Evolutionary conservation across 2,888 invertebrate genomes (phyloP).

Genomic region (Drosophila falleni): DNA sequence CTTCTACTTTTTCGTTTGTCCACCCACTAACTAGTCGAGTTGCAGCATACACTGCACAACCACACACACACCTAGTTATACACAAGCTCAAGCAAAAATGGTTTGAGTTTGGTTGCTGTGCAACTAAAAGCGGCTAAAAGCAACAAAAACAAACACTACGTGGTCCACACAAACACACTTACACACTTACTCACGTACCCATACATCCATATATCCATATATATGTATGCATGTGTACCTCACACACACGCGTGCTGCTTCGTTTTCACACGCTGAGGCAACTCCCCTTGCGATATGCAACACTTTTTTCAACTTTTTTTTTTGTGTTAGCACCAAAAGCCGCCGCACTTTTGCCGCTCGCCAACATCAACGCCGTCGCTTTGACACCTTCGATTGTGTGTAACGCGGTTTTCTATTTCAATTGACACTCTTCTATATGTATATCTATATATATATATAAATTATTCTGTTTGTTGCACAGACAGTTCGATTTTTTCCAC

Average conservation of each 20-base stretch:
- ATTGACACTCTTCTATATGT: conserved; percentile 63
- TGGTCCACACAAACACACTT: conserved; percentile 32
- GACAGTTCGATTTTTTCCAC: conserved; percentile 4
- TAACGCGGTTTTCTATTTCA: conserved; percentile 79
- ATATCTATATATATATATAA: conserved; percentile 1
- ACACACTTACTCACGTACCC: not conserved
- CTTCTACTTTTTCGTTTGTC: conserved; percentile 63
- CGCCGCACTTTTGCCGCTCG: conserved; percentile 69
- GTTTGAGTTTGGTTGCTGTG: conserved; percentile 32
- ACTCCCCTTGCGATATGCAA: conserved; percentile 80
- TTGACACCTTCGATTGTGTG: conserved; percentile 77
- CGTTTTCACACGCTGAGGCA: conserved; percentile 73
- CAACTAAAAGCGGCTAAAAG: conserved; percentile 48
- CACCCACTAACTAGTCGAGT: conserved; percentile 74
- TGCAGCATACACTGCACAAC: conserved; percentile 24
- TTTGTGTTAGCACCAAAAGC: conserved; percentile 69
- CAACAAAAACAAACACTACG: conserved; percentile 43
- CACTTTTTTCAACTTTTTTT: conserved; percentile 49
- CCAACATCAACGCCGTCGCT: conserved; percentile 63
- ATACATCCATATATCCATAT: not conserved
- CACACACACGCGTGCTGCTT: conserved; percentile 18
- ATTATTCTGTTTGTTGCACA: conserved; percentile 21
- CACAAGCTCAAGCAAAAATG: conserved; percentile 30
- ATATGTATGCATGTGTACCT: not conserved
- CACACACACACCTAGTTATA: conserved; percentile 8